Base-by-base conservation (phyloP, 2,888 invertebrate genomes). In the Coelopa pilipes region DNA sequence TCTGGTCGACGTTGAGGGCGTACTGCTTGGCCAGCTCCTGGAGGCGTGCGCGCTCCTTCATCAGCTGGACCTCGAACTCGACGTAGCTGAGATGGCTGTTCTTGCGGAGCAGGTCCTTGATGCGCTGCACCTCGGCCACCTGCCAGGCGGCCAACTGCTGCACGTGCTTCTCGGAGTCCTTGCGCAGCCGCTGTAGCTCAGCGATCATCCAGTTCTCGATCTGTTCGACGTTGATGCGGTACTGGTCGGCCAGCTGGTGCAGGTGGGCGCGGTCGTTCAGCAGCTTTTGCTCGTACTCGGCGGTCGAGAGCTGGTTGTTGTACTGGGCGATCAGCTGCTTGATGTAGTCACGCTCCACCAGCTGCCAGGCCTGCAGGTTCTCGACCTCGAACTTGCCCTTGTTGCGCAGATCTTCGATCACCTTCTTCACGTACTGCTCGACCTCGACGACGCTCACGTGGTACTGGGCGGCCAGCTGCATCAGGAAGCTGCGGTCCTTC, bases 151-250 rank as follows among this genome's bases (percentile, higher is more conserved):
- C 80, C 0, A 86, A 75, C 12, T 80, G 79, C 50, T 82, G 81
- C 15, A 87, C 78, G 0, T 85, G 80, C 2, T 79, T 76, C 57
- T 81, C 79, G 0, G 84, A 82, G 45, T 80, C 81, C 15, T 83
- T 81, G 0, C 83, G 76, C 12, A 86, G 74, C 0, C 86, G 82
- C 17, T 83, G 81, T 1, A 86, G 74, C 74, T 87, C 86, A 0
- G 81, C 78, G 15, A 84, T 79, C 80, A 87, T 85, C 84, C 86
- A 86, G 49, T 83, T 80, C 74, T 87, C 85, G 10, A 86, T 84
- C 75, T 87, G 84, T 49, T 82, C 82, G 15, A 87, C 81, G 72
- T 80, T 83, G 13, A 87, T 62, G 19, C 83, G 82, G 74, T 86
- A 86, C 65, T 83, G 83, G 60, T 81, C 82, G 0, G 87, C 84